A percentile compares a stretch with the other conserved stretches of the same genome.
phyloP scores from a whole-genome alignment of 2,113 vertebrate genomes.

The Xerus inauris region DNA sequence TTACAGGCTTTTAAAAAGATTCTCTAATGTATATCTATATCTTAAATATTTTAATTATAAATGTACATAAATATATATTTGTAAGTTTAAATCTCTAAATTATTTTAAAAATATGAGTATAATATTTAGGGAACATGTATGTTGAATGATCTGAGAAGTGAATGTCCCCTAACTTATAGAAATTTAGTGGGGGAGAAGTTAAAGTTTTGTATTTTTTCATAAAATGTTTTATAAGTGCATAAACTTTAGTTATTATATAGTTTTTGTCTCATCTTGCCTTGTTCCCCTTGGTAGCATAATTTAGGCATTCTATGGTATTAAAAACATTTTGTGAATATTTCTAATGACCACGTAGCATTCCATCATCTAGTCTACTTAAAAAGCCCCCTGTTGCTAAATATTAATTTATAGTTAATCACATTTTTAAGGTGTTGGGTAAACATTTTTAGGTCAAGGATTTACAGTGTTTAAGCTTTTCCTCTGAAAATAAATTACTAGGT shows the following conservation, averaged over 20 bases:
- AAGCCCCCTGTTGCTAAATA: not conserved
- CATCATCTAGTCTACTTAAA: not conserved
- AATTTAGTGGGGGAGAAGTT: not conserved
- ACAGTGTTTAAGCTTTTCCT: not conserved
- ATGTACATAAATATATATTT: not conserved
- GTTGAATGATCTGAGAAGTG: fast-evolving
- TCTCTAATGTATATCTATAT: not conserved
- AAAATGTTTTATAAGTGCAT: not conserved
- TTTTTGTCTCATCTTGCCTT: not conserved
- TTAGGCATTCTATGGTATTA: not conserved
- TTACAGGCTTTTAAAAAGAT: not conserved
- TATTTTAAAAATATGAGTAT: not conserved
- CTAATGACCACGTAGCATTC: not conserved
- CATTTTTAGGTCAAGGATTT: not conserved
- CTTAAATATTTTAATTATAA: not conserved
- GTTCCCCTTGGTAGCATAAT: not conserved
- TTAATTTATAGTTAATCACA: not conserved
- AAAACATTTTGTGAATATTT: constrained; percentile 29
- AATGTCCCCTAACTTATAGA: not conserved
- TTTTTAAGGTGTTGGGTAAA: not conserved
- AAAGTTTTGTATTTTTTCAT: not conserved
- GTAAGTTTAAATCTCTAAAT: not conserved
- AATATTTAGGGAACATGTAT: not conserved
- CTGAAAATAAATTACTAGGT: not conserved
- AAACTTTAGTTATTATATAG: not conserved